Evolutionary conservation across 2,888 invertebrate genomes (phyloP).

Genomic region (Stenotaenia linearis): DNA sequence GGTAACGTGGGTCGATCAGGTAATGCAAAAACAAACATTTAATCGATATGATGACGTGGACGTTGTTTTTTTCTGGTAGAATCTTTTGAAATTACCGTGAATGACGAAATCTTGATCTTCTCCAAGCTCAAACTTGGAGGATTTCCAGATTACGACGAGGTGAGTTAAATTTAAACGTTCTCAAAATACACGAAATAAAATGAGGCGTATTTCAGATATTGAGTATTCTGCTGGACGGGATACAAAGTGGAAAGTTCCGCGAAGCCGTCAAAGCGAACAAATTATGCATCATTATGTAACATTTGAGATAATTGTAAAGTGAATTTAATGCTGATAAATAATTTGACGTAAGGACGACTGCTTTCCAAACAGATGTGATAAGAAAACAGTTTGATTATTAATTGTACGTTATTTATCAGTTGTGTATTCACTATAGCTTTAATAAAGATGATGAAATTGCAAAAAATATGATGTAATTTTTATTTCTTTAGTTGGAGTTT

Average conservation of each 20-base stretch:
- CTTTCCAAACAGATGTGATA: background rate
- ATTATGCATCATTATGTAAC: background rate
- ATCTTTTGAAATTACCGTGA: background rate
- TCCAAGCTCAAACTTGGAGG: background rate
- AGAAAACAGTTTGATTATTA: background rate
- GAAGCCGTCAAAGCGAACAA: background rate
- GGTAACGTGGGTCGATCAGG: background rate
- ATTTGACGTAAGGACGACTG: background rate
- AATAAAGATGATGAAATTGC: too few species aligned
- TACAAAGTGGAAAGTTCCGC: background rate
- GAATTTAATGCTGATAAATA: background rate
- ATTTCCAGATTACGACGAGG: background rate
- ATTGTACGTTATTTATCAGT: background rate
- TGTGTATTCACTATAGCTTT: background rate
- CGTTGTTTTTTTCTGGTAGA: background rate
- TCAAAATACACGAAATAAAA: too few species aligned
- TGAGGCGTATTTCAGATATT: background rate
- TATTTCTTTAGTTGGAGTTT: too few species aligned
- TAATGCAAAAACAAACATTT: too few species aligned
- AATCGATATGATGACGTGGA: too few species aligned
- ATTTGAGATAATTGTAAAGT: background rate
- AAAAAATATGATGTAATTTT: too few species aligned
- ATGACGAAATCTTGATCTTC: background rate
- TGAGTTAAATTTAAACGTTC: background rate
- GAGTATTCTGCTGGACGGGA: background rate